Evolutionary conservation across 2,888 invertebrate species (phyloP).

Genomic region (Zygaena filipendulae): DNA sequence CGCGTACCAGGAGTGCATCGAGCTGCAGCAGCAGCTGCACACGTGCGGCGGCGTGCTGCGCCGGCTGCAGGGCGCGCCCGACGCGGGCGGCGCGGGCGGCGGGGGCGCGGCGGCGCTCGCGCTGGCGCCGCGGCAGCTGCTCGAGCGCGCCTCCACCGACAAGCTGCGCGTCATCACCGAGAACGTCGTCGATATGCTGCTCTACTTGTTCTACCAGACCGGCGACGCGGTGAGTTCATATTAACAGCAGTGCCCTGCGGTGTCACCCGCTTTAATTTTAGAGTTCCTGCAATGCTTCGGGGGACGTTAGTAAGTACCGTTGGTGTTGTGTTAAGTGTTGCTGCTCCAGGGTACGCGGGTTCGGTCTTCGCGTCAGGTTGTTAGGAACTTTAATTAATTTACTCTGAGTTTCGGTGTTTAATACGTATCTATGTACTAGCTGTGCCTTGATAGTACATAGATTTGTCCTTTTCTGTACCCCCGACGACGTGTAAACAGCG

Average conservation of each 20-base stretch:
- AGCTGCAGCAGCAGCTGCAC: constrained; percentile 90
- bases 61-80: constrained; percentile 73
- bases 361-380: too few species aligned
- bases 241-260: neutral
- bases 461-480: too few species aligned
- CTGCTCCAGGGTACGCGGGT: too few species aligned
- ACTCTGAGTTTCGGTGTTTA: too few species aligned
- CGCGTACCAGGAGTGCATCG: constrained; percentile 80
- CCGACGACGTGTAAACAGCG: too few species aligned
- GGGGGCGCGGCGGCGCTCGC: constrained; percentile 39
- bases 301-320: too few species aligned
- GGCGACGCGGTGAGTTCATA: constrained; percentile 40
- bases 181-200: constrained; percentile 81
- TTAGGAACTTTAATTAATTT: too few species aligned
- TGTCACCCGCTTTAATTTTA: too few species aligned
- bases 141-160: constrained; percentile 79
- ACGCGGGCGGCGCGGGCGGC: constrained; percentile 36
- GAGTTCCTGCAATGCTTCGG: too few species aligned
- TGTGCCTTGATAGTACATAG: too few species aligned
- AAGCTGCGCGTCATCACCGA: constrained; percentile 86
- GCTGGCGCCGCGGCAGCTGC: constrained; percentile 44
- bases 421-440: too few species aligned
- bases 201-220: constrained; percentile 73
- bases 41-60: constrained; percentile 81
- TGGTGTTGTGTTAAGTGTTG: too few species aligned